phyloP scores from a whole-genome alignment of 92 coral and sea anemone genomes.

The Actinernus sp. region DNA sequence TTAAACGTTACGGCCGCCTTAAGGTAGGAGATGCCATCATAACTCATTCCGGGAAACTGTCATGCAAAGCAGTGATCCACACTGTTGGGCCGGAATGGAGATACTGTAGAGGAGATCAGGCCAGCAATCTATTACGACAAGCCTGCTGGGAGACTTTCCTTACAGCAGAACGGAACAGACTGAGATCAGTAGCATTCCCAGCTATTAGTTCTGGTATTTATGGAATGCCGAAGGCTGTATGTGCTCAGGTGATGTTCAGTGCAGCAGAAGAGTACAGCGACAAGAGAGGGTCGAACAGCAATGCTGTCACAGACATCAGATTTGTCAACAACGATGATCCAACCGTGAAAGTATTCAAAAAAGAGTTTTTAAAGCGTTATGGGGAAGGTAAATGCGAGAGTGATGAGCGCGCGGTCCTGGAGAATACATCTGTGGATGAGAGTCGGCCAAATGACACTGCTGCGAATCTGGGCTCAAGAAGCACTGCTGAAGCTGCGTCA shows the following conservation, averaged over 20 bases:
- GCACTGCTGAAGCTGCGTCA: too few species aligned
- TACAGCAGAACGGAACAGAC: slow-evolving; percentile 13
- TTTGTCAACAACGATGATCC: slow-evolving; percentile 56
- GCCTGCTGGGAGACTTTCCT: slow-evolving; percentile 35
- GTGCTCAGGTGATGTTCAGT: slow-evolving; percentile 70
- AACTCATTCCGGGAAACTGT: slow-evolving; percentile 64
- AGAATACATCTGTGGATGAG: too few species aligned
- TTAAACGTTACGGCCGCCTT: slow-evolving; percentile 13
- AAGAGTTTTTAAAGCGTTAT: slow-evolving; percentile 49
- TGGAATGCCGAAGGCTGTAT: slow-evolving; percentile 74
- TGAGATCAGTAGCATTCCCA: slow-evolving; percentile 72
- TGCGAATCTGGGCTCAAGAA: too few species aligned
- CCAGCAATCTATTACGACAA: slow-evolving; percentile 14
- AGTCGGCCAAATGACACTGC: too few species aligned
- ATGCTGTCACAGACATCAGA: slow-evolving; percentile 45
- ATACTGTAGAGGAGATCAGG: neutral
- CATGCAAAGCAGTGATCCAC: slow-evolving; percentile 69
- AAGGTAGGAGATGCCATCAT: slow-evolving; percentile 55
- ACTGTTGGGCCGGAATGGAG: slow-evolving; percentile 80
- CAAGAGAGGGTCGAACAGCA: neutral
- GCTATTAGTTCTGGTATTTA: slow-evolving; percentile 75
- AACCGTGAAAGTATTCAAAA: slow-evolving; percentile 37
- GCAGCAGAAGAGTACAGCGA: slow-evolving; percentile 28
- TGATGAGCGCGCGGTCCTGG: neutral
- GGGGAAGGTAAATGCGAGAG: slow-evolving; percentile 4